A percentile compares a stretch with the other conserved stretches of the same genome.
Conservation (phyloP, 2,888 invertebrate genomes). For the Syrista parreyssii region DNA sequence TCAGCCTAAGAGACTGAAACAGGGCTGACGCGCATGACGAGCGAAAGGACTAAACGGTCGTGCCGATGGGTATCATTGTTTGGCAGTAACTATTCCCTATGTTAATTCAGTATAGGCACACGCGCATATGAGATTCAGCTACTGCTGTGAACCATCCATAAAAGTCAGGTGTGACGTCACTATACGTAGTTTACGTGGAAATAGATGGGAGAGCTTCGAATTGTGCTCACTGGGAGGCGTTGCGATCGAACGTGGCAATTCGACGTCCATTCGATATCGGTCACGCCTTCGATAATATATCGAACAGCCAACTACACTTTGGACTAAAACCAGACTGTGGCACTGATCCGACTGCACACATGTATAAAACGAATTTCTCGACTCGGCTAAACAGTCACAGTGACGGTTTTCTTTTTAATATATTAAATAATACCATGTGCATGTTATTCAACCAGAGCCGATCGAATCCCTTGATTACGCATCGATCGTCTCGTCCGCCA, state of each 20-base stretch:
- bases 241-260: neutral
- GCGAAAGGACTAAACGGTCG: neutral
- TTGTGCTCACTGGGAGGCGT: neutral
- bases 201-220: constrained; percentile 5
- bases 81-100: neutral
- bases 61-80: neutral
- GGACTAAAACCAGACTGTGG: neutral
- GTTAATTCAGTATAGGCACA: too few species aligned
- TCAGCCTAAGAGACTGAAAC: neutral
- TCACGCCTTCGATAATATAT: neutral
- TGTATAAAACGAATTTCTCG: neutral
- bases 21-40: neutral
- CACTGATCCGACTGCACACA: neutral
- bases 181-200: neutral
- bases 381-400: neutral
- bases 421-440: too few species aligned
- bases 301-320: neutral
- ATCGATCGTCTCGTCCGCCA: neutral
- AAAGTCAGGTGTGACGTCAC: too few species aligned
- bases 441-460: too few species aligned
- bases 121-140: too few species aligned
- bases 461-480: neutral
- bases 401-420: too few species aligned
- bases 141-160: too few species aligned
- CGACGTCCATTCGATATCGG: neutral